Evolutionary conservation across 1,140 invertebrate species (phyloP), one percentile per base, ranked within the genome.

Genomic region (Lycorma delicatula): DNA sequence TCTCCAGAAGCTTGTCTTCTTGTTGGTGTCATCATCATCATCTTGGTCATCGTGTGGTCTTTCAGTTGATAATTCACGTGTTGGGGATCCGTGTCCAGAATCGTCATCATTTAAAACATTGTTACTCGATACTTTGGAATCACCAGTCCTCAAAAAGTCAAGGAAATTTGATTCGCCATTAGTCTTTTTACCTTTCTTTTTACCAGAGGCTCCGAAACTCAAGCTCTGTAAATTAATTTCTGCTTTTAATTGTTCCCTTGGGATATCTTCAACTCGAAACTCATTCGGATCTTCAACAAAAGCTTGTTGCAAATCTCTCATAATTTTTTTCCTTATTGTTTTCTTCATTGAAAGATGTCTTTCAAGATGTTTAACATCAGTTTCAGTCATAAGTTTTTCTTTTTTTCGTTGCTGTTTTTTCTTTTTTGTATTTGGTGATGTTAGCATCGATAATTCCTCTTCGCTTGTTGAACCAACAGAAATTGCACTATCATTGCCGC

Each of bases 341-440:
- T 90, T 90, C 74, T 90, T 90, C 87, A 90, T 90, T 60, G 86
- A 89, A 53, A 90, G 74, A 69, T 89, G 86, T 58, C 86, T 75
- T 66, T 90, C 87, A 36, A 90, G 70, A 9, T 87, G 86, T 67
- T 87, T 85, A 18, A 86, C 81, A 66, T 87, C 84, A 18, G 78
- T 81, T 61, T 83, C 84, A 7, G 77, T 77, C 58, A 82, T 72
- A 1, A 79, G 79, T 60, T 79, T 78, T 65, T 75, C 80, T 64
- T 81, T 80, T 44, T 83, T 80, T 3, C 70, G 67, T 41, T 68
- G 64, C 41, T 70, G 66, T 0, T 70, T 70, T 63, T 80, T 81
- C 67, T 79, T 81, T 73, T 76, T 56, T 62, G 64, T 73, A 59
- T 75, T 74, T 64, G 78, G 77, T 59, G 78, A 78, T 46, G 71